These are phyloP conservation scores for Clitarchus hookeri DNA, from an alignment of 2,888 invertebrate genomes.

Conservation along the genomic window DNA sequence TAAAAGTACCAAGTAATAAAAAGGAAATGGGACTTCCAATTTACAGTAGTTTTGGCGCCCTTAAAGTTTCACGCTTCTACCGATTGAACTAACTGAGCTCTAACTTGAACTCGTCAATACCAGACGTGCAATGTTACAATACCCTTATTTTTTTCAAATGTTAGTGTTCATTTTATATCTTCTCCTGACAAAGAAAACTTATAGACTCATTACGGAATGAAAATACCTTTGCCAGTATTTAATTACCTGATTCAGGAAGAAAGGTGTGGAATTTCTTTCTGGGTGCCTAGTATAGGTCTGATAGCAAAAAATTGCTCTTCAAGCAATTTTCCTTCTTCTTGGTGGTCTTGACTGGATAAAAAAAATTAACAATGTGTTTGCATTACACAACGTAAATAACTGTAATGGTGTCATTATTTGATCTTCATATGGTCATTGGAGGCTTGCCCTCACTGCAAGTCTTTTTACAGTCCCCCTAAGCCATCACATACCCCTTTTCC, in stretches of 20 bases:
- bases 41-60: too few species aligned
- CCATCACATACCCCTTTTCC: conserved; percentile 10
- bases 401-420: conserved; percentile 18
- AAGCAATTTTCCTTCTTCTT: conserved; percentile 3
- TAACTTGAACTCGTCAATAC: too few species aligned
- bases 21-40: too few species aligned
- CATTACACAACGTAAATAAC: background rate
- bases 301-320: background rate
- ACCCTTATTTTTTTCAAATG: background rate
- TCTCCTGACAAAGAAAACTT: conserved; percentile 15
- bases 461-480: background rate
- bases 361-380: background rate
- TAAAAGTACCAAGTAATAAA: too few species aligned
- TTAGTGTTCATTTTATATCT: background rate
- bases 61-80: too few species aligned
- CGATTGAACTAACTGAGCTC: too few species aligned
- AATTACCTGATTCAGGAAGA: too few species aligned
- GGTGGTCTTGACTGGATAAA: background rate
- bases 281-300: conserved; percentile 23
- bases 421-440: conserved; percentile 2
- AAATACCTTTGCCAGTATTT: background rate
- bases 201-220: background rate
- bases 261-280: background rate
- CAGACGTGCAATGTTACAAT: too few species aligned
- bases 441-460: background rate